phyloP scores from a whole-genome alignment of 2,797 vertebrate species.

The Ambastaia sidthimunki region DNA sequence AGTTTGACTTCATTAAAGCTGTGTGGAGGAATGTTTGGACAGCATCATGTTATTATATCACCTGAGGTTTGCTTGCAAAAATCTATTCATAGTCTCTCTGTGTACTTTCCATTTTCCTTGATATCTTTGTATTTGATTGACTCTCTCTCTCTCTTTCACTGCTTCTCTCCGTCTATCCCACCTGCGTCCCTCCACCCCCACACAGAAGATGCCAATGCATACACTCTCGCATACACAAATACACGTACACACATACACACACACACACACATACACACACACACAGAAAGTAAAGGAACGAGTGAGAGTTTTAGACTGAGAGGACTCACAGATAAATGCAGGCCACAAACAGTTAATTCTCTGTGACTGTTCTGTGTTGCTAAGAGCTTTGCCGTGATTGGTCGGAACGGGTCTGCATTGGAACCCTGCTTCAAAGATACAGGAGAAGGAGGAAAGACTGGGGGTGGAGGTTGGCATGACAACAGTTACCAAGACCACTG shows the following conservation, averaged over 20 bases:
- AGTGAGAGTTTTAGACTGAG: slow-evolving; percentile 41
- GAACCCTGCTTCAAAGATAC: slow-evolving; percentile 68
- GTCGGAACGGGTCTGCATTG: slow-evolving; percentile 68
- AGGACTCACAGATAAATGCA: slow-evolving; percentile 45
- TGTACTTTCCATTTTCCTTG: slow-evolving; percentile 15
- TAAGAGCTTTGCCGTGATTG: slow-evolving; percentile 64
- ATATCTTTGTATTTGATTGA: slow-evolving; percentile 40
- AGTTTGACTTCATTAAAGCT: slow-evolving; percentile 37
- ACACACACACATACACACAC: slow-evolving; percentile 26
- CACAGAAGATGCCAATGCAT: slow-evolving; percentile 54
- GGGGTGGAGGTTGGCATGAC: slow-evolving; percentile 71
- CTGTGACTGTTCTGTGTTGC: slow-evolving; percentile 62
- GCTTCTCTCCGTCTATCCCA: slow-evolving; percentile 55
- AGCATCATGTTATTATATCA: slow-evolving; percentile 31
- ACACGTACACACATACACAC: slow-evolving; percentile 24
- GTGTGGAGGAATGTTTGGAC: slow-evolving; percentile 20
- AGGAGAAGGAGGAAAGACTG: slow-evolving; percentile 59
- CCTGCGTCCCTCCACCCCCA: slow-evolving; percentile 54
- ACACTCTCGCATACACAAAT: slow-evolving; percentile 40
- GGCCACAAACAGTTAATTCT: slow-evolving; percentile 60
- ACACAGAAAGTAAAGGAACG: slow-evolving; percentile 36
- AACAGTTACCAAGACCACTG: slow-evolving; percentile 76
- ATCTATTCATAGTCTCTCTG: slow-evolving; percentile 34
- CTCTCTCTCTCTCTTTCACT: slow-evolving; percentile 36
- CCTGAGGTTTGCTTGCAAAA: slow-evolving; percentile 35